Evolutionary conservation across 2,888 invertebrate species (phyloP), one percentile per base, ranked within the genome.

Genomic region (Odontocerum albicorne): DNA sequence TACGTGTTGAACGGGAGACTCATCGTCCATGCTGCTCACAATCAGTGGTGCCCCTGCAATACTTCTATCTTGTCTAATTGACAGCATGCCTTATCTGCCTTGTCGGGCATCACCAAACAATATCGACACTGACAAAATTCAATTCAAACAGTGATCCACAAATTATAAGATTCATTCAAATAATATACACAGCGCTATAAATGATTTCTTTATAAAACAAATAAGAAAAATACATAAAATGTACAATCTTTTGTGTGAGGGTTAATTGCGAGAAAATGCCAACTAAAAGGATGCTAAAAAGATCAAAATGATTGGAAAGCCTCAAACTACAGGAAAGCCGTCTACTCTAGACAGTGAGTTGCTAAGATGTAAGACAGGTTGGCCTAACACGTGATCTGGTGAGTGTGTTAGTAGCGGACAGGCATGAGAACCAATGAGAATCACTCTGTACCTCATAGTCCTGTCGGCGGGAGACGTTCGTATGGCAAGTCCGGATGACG

Each of bases 381-480:
- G 45, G 58, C 60, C 60, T 58, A 56, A 70, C 67, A 70, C 72
- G 73, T 69, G 73, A 70, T 70, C 16, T 13, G 20, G 33, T 42
- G 51, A 13, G 36, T 44, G 42, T 50, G 43, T 38, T 44, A 72
- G 67, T 67, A 71, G 69, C 73, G 74, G 74, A 72, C 71, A 70
- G 75, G 73, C 62, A 63, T 49, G 52, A 59, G 61, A 59, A 61
- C 75, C 76, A 77, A 72, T 71, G 73, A 72, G 72, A n/a, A n/a
- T n/a, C n/a, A 74, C 76, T 77, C 70, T 72, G 75, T 90, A 90
- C 90, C 90, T 90, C 90, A 84, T 89, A 90, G 84, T 90, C 90
- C 90, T 86, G 83, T 72, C 79, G 80, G 80, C 81, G 78, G 78
- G 78, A 78, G 77, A 78, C 79, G 74, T 83, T 80, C 72, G 76